Evolutionary conservation across 1,140 invertebrate genomes (phyloP).

Genomic region (Chionoecetes opilio): DNA sequence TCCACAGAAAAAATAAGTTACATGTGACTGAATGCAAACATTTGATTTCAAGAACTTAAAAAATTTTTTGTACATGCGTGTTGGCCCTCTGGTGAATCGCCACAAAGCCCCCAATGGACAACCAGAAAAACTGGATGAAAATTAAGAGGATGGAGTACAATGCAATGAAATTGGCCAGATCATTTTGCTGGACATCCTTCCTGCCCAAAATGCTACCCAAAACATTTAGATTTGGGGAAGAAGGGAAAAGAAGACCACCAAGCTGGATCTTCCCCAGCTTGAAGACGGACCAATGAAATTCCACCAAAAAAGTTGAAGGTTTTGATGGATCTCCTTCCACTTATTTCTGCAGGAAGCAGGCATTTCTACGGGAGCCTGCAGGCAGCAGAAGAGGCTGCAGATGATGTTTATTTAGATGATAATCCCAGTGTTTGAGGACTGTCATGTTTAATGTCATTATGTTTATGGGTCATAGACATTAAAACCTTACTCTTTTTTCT

Average conservation of each 20-base stretch:
- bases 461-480: no score
- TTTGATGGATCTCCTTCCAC: conserved; percentile 55
- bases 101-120: conserved; percentile 29
- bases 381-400: conserved; percentile 40
- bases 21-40: conserved; percentile 59
- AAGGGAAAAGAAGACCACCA: conserved; percentile 55
- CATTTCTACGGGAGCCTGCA: no score
- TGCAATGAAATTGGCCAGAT: conserved; percentile 54
- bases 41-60: neutral
- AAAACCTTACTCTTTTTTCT: no score
- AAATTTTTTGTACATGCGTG: conserved; percentile 50
- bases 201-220: conserved; percentile 35
- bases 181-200: conserved; percentile 49
- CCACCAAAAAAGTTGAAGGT: conserved; percentile 58
- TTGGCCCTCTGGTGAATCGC: conserved; percentile 34
- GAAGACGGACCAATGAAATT: conserved; percentile 63
- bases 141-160: conserved; percentile 29
- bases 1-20: conserved; percentile 61
- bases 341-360: conserved; percentile 52
- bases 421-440: no score
- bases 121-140: conserved; percentile 50
- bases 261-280: conserved; percentile 60
- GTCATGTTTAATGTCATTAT: no score
- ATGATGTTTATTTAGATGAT: conserved; percentile 57
- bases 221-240: conserved; percentile 49